These are phyloP conservation scores for Nomada ruficornis DNA, from an alignment of 2,888 invertebrate genomes.

Conservation along the genomic window DNA sequence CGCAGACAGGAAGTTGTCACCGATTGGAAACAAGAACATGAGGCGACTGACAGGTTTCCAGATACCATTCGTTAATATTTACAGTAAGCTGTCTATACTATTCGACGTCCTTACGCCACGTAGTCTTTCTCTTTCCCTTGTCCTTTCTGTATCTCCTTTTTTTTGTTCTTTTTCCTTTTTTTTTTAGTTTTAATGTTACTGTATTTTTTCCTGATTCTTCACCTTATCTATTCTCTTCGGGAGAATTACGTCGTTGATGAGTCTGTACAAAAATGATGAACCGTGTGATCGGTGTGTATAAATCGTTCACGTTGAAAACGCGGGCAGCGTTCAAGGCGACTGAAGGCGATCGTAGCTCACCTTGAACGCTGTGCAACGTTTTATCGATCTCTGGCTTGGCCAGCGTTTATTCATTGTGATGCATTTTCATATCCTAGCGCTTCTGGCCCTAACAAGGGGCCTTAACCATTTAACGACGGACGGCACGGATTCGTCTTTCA, in stretches of 20 bases:
- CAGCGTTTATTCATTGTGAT: conserved; percentile 51
- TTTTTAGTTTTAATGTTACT: background rate
- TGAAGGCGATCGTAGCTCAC: conserved; percentile 12
- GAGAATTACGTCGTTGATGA: conserved; percentile 58
- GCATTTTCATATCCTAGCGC: conserved; percentile 68
- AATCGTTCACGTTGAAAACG: conserved; percentile 52
- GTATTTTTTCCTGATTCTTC: background rate
- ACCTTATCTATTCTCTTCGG: conserved; percentile 3
- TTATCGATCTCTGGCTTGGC: conserved; percentile 37
- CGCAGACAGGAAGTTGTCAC: conserved; percentile 62
- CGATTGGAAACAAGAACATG: conserved; percentile 48
- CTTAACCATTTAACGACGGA: conserved; percentile 65
- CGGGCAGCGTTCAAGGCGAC: conserved; percentile 55
- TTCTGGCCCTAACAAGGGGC: conserved; percentile 49
- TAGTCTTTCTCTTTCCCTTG: conserved; percentile 1
- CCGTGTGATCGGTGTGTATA: conserved; percentile 43
- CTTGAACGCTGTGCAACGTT: conserved; percentile 44
- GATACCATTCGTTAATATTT: conserved; percentile 67
- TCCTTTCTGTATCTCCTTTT: background rate
- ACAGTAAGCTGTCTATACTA: conserved; percentile 67
- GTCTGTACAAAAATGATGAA: conserved; percentile 72
- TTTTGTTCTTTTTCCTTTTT: background rate
- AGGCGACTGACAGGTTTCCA: conserved; percentile 58
- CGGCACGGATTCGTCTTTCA: conserved; percentile 74
- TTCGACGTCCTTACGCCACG: conserved; percentile 46